Evolutionary conservation across 2,797 vertebrate genomes (phyloP), one percentile per base, ranked within the genome.

Genomic region (Sebastes melanostomus): DNA sequence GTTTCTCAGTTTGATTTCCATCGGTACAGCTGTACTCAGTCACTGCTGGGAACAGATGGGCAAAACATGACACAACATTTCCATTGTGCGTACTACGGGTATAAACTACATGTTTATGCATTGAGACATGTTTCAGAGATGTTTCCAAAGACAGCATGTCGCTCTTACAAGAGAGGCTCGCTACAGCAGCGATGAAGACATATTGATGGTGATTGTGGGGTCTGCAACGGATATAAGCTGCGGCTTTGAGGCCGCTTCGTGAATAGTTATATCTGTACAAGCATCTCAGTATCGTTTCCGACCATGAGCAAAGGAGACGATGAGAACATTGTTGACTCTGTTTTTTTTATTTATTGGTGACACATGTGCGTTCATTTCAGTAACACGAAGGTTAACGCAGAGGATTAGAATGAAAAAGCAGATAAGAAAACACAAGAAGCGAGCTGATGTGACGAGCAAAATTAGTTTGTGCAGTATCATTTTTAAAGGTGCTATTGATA

Each of bases 141-240:
- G 63, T 86, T 89, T 91, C 77, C 82, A 32, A 8, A 25, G 13
- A 66, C 5, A 32, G 12, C 6, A 0, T 8, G 0, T 10, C 0
- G 14, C 12, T 72, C 7, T 34, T 5, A 54, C 0, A 36, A 24
- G n/a, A 38, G 22, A 61, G 14, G 46, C 46, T 50, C 18, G 18
- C n/a, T 0, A 12, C 11, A 36, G 34, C 11, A 16, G 5, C 3
- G 29, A 38, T 61, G 50, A 72, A 77, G 22, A 1, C 4, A 18
- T 2, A 6, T 3, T 6, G 34, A 50, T 71, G 72, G 42, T 9
- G 66, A 65, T 0, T 3, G 8, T 46, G 75, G 24, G 42, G 6
- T 14, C 66, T 25, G n/a, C 11, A 73, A 20, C 76, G 67, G 87
- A 90, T 81, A 79, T 84, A 87, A 78, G 65, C 70, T 86, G 87